Evolutionary conservation across 2,797 vertebrate species (phyloP).

Genomic region (Catamblyrhynchus diadema): DNA sequence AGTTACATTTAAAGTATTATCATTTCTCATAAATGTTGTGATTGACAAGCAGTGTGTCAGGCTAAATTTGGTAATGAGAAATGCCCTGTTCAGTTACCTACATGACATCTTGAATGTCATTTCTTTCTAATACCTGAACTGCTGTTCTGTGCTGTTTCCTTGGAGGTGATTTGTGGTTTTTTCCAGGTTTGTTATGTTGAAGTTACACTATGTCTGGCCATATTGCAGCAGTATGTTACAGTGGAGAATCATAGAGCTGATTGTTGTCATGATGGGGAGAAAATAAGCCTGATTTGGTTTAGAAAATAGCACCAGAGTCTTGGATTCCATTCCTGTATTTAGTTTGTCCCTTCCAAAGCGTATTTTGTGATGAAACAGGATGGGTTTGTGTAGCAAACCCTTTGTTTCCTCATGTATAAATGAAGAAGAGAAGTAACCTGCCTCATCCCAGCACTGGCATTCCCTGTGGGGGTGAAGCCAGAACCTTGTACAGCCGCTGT

Average conservation of each 20-base stretch:
- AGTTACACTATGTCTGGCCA: not conserved
- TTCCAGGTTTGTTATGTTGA: not conserved
- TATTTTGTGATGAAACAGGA: not conserved
- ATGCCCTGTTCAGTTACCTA: not conserved
- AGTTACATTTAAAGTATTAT: not conserved
- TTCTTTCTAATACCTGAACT: not conserved
- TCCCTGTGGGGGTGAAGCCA: not conserved
- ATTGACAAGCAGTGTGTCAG: not conserved
- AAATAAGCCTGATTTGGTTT: not conserved
- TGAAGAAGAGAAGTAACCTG: not conserved
- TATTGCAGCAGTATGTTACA: not conserved
- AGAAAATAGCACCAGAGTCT: not conserved
- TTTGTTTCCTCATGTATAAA: not conserved
- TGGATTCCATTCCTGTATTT: not conserved
- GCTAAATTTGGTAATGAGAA: not conserved
- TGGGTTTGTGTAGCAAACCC: not conserved
- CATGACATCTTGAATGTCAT: rapidly evolving
- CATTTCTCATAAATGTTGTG: not conserved
- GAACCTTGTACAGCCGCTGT: not conserved
- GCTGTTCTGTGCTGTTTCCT: not conserved
- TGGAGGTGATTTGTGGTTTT: not conserved
- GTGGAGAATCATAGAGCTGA: not conserved
- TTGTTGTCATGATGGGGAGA: not conserved
- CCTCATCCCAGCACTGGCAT: not conserved
- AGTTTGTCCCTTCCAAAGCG: not conserved